Base-by-base conservation (phyloP, 2,797 vertebrate species). In the Sebastes vulpes region DNA sequence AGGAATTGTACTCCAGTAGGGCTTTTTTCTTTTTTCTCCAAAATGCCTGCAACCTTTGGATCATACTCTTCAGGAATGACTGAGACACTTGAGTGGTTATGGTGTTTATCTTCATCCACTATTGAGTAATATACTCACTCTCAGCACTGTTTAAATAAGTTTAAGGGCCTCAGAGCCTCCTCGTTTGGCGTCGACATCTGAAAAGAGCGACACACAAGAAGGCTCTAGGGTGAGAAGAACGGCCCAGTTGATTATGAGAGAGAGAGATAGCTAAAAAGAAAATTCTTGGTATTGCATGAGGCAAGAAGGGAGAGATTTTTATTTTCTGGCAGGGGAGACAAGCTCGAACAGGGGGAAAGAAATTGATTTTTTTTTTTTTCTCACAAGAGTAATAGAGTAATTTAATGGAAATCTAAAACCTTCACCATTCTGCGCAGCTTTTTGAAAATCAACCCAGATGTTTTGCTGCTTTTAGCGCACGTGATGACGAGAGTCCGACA, bases 131-230 rank as follows among this genome's bases (percentile, higher is more conserved):
- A 82, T 31, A 61, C 69, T 69, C 42, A 28, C 89, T 80, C 84
- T 92, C 72, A 80, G 67, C 57, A 20, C 61, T 93, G 91, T 94
- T 93, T 94, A 89, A 93, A 92, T 77, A 87, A 75, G 80, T 88
- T 84, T 72, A 91, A 93, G 91, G 75, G 73, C 86, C 83, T 77
- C 61, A 10, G 70, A 91, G 75, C 18, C 61, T 86, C 68, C 77
- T 85, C 79, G 20, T 77, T 89, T 68, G 76, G 18, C 72, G 78
- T 59, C 77, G 89, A 89, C 80, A 78, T 89, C 65, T 81, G 57
- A 88, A 88, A 71, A 83, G 66, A 66, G 74, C 64, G 56, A 71
- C 82, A 56, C 54, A 50, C 28, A 26, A 61, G 75, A 81, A 76
- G 64, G 56, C 85, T 79, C 18, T 18, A 9, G 35, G 78, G 63